A percentile compares a stretch with the other conserved stretches of the same genome.
phyloP scores from a whole-genome alignment of 2,888 invertebrate genomes.

The Noctua fimbriata region DNA sequence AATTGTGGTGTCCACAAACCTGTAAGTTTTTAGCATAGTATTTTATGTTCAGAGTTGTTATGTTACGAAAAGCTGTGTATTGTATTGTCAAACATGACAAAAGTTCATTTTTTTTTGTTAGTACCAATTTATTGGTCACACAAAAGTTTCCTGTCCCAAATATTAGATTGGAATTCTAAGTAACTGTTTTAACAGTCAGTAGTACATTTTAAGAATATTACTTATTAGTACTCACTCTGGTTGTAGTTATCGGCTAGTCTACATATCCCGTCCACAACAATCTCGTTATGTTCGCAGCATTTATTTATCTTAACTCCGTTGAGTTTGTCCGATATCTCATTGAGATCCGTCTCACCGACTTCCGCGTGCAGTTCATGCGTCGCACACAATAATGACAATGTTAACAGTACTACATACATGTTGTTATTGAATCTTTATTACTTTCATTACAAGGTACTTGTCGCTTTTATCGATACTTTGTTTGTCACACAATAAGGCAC shows the following conservation, averaged over 20 bases:
- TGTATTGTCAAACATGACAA: constrained; percentile 12
- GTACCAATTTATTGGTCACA: not conserved
- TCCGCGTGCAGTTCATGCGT: constrained; percentile 68
- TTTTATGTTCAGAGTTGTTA: not conserved
- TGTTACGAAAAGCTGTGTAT: not conserved
- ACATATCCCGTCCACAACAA: constrained; percentile 93
- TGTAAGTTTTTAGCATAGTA: constrained; percentile 67
- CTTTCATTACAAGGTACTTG: constrained; percentile 65
- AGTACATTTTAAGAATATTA: constrained; percentile 1
- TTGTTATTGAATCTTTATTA: constrained; percentile 58
- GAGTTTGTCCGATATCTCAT: constrained; percentile 86
- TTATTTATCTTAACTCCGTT: constrained; percentile 92
- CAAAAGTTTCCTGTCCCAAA: not conserved
- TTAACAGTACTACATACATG: constrained; percentile 71
- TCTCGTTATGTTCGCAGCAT: constrained; percentile 94
- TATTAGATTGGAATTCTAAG: not conserved
- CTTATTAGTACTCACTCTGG: constrained; percentile 84
- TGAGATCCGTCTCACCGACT: constrained; percentile 83
- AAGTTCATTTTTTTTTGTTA: not conserved
- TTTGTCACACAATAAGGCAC: constrained; percentile 59
- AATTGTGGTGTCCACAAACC: constrained; percentile 91
- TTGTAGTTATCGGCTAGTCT: constrained; percentile 91
- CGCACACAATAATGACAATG: constrained; percentile 80
- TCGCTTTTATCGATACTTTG: constrained; percentile 46
- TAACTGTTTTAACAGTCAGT: not conserved